Evolutionary conservation across 2,888 invertebrate genomes (phyloP).

Genomic region (Pseudoips prasinana): DNA sequence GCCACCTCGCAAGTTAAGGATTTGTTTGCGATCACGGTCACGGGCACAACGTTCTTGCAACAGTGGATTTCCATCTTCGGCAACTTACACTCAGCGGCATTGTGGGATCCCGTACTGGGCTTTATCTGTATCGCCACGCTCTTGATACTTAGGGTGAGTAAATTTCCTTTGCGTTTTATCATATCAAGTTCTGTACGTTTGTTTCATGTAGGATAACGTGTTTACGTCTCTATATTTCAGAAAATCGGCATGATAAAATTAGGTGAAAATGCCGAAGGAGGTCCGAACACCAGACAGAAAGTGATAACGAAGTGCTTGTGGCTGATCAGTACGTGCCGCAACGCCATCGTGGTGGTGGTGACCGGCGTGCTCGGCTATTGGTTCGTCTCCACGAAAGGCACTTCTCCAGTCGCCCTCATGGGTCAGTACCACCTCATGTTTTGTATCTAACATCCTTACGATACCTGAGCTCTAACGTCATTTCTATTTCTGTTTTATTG

Average conservation of each 20-base stretch:
- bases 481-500: constrained; percentile 51
- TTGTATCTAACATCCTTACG: too few species aligned
- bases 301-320: constrained; percentile 86
- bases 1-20: constrained; percentile 94
- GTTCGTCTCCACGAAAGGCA: constrained; percentile 73
- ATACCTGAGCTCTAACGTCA: constrained; percentile 14
- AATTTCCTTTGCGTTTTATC: not conserved
- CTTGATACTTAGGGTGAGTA: constrained; percentile 87
- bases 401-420: constrained; percentile 85
- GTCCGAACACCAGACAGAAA: constrained; percentile 79
- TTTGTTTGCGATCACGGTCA: constrained; percentile 87
- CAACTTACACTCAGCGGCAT: constrained; percentile 84
- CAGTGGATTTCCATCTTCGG: constrained; percentile 88
- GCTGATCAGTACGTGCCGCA: constrained; percentile 90
- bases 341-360: constrained; percentile 91
- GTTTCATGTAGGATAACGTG: too few species aligned
- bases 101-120: constrained; percentile 90
- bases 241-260: constrained; percentile 84
- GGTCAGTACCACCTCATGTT: constrained; percentile 68
- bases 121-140: constrained; percentile 87
- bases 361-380: constrained; percentile 87
- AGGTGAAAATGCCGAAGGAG: constrained; percentile 78
- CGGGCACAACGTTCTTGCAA: constrained; percentile 89
- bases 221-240: constrained; percentile 62
- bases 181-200: too few species aligned